Conservation (phyloP, 2,113 vertebrate genomes). For the Hippocampus abdominalis region DNA sequence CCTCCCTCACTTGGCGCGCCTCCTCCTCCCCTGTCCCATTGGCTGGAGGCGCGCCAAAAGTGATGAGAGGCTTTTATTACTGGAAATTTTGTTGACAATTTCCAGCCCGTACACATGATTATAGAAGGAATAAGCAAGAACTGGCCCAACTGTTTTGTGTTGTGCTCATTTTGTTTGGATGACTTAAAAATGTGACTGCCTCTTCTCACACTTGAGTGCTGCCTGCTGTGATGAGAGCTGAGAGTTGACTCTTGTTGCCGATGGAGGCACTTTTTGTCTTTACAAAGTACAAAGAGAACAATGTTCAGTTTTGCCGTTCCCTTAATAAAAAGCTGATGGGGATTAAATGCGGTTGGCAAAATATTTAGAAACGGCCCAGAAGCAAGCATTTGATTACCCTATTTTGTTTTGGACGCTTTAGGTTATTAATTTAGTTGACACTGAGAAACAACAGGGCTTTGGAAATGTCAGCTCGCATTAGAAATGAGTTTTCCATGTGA, state of each 20-base stretch:
- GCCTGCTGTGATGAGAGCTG: conserved; percentile 19
- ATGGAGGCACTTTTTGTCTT: background rate
- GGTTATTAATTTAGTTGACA: background rate
- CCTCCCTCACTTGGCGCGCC: conserved; percentile 20
- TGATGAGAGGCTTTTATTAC: conserved; percentile 57
- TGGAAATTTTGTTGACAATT: conserved; percentile 16
- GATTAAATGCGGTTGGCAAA: too few relatives aligned
- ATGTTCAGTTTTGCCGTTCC: conserved; percentile 15
- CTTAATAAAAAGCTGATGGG: background rate
- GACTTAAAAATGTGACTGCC: conserved; percentile 1
- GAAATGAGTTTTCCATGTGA: background rate
- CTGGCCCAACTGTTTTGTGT: background rate
- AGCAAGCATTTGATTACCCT: background rate
- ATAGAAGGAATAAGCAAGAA: background rate
- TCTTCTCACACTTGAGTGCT: background rate
- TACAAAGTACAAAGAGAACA: background rate
- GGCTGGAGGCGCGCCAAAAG: conserved; percentile 56
- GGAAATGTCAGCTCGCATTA: background rate
- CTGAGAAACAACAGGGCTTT: background rate
- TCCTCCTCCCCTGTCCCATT: conserved; percentile 52
- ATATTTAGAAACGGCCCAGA: too few relatives aligned
- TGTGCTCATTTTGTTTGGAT: background rate
- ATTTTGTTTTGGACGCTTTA: background rate
- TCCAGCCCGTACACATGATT: background rate
- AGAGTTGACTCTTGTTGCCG: conserved; percentile 16